Evolutionary conservation across 2,113 vertebrate genomes (phyloP).

Genomic region (Gadus macrocephalus): DNA sequence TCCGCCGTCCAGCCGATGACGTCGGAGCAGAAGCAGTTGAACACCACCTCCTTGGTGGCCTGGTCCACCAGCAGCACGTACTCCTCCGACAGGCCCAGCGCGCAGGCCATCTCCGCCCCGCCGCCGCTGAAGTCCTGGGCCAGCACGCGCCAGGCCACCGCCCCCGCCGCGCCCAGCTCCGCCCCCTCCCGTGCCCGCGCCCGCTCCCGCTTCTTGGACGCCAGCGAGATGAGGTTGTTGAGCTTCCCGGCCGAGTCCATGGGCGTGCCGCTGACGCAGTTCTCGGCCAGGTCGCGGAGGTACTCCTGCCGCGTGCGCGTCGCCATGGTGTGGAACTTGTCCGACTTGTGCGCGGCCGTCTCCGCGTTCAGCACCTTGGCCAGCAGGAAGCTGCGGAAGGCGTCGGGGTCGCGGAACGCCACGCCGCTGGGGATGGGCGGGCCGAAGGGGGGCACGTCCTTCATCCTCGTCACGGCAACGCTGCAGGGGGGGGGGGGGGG

Average conservation of each 20-base stretch:
- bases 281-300: slow-evolving; percentile 86
- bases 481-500: slow-evolving; percentile 50
- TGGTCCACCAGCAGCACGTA: slow-evolving; percentile 81
- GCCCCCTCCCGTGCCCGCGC: slow-evolving; percentile 73
- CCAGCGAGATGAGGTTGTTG: slow-evolving; percentile 86
- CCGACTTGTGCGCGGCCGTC: slow-evolving; percentile 88
- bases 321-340: slow-evolving; percentile 95
- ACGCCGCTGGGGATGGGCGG: slow-evolving; percentile 82
- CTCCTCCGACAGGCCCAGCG: slow-evolving; percentile 81
- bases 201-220: slow-evolving; percentile 89
- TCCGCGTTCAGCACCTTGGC: slow-evolving; percentile 94
- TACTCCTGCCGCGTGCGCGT: slow-evolving; percentile 90
- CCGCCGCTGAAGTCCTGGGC: slow-evolving; percentile 82
- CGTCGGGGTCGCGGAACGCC: slow-evolving; percentile 80
- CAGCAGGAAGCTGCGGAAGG: slow-evolving; percentile 87
- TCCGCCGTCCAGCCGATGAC: slow-evolving; percentile 91
- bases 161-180: slow-evolving; percentile 77
- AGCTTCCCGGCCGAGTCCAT: slow-evolving; percentile 84
- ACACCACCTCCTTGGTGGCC: slow-evolving; percentile 85
- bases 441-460: slow-evolving; percentile 90
- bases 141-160: slow-evolving; percentile 79
- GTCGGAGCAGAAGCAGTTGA: slow-evolving; percentile 89
- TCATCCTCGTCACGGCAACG: slow-evolving; percentile 92
- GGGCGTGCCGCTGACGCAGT: slow-evolving; percentile 83
- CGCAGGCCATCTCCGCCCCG: slow-evolving; percentile 70